These are phyloP conservation scores for Tridacna crocea DNA, from an alignment of 2,888 invertebrate genomes.

Conservation along the genomic window DNA sequence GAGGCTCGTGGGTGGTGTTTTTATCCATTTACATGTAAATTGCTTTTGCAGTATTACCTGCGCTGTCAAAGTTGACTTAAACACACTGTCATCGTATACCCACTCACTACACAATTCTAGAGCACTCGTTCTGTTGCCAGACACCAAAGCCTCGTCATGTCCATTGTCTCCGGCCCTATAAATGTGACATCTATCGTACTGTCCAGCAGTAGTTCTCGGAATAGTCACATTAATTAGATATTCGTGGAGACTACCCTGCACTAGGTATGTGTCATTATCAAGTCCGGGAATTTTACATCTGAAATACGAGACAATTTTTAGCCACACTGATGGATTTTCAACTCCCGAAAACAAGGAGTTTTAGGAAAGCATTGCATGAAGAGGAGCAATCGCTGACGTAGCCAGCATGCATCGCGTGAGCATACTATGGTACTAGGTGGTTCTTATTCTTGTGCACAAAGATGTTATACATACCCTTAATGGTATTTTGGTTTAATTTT, in stretches of 20 bases:
- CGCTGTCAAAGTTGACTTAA: slow-evolving; percentile 57
- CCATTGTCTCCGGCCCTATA: neutral
- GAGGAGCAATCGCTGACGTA: no score
- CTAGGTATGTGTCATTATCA: slow-evolving; percentile 52
- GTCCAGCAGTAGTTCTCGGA: slow-evolving; percentile 32
- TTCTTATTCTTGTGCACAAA: no score
- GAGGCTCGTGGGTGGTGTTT: no score
- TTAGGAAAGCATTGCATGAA: no score
- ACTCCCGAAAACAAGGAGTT: no score
- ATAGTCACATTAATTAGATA: slow-evolving; percentile 42
- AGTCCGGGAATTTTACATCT: slow-evolving; percentile 57
- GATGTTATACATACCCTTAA: no score
- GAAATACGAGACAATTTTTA: slow-evolving; percentile 12
- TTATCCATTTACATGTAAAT: neutral
- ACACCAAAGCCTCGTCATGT: neutral
- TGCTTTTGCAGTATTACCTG: slow-evolving; percentile 44
- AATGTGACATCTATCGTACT: slow-evolving; percentile 34
- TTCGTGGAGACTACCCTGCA: slow-evolving; percentile 38
- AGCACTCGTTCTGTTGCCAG: slow-evolving; percentile 4
- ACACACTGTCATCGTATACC: slow-evolving; percentile 66
- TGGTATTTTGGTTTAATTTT: no score
- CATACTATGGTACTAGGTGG: no score
- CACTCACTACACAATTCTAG: slow-evolving; percentile 54
- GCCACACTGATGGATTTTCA: no score
- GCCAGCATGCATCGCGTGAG: no score